phyloP scores from a whole-genome alignment of 1,140 invertebrate genomes.

The Rhyzopertha dominica region DNA sequence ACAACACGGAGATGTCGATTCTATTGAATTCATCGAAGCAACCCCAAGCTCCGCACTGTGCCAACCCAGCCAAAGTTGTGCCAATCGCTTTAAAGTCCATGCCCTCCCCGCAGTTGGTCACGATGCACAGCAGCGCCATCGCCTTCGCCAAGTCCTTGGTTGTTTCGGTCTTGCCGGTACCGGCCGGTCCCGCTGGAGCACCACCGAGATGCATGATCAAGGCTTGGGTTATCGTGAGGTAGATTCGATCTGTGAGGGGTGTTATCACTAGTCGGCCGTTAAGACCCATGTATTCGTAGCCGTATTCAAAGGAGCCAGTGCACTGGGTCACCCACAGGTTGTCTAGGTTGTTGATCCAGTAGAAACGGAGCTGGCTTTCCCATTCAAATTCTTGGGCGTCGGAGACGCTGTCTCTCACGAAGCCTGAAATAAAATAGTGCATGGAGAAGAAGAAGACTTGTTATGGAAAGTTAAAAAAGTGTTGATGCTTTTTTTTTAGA shows the following conservation, averaged over 20 bases:
- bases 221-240: slow-evolving; percentile 86
- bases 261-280: slow-evolving; percentile 87
- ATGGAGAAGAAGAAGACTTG: too few species aligned
- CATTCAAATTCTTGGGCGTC: slow-evolving; percentile 82
- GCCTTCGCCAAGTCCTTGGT: slow-evolving; percentile 87
- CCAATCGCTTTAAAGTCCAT: slow-evolving; percentile 86
- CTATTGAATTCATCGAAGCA: slow-evolving; percentile 92
- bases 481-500: too few species aligned
- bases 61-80: slow-evolving; percentile 72
- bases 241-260: slow-evolving; percentile 85
- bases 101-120: slow-evolving; percentile 88
- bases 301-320: slow-evolving; percentile 81
- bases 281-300: slow-evolving; percentile 92
- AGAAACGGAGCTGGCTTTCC: slow-evolving; percentile 89
- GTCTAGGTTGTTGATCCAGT: slow-evolving; percentile 79
- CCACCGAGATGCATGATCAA: slow-evolving; percentile 82
- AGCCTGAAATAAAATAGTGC: too few species aligned
- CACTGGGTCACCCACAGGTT: slow-evolving; percentile 80
- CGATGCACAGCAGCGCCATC: slow-evolving; percentile 77
- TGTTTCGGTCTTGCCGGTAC: slow-evolving; percentile 89
- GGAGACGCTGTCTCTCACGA: slow-evolving; percentile 80
- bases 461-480: too few species aligned
- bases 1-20: slow-evolving; percentile 84
- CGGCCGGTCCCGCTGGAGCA: slow-evolving; percentile 78
- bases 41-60: slow-evolving; percentile 77